Base-by-base conservation (phyloP, 2,888 invertebrate genomes). In the Argynnis bischoffii region DNA sequence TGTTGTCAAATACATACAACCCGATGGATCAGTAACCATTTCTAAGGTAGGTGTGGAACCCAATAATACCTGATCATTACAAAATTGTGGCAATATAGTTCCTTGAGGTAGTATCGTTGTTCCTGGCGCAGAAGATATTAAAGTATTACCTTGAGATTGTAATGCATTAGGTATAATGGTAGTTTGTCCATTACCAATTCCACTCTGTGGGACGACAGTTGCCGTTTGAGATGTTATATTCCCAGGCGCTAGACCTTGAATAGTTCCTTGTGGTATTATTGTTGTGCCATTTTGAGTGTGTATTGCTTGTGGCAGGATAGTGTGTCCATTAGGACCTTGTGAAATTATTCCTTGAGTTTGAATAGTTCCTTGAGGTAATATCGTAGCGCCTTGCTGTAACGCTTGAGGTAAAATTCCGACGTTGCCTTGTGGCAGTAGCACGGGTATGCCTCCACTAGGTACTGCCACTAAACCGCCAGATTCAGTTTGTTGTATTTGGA, bases 91-190 rank as follows among this genome's bases (percentile, higher is more conserved):
- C 61, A 93, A 76, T 59, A 93, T 76, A 26, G 95, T 91, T 56
- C 94, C 92, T 85, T 94, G 94, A 1, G 94, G 94, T 64, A 95
- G 90, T 71, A 95, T 94, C 4, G 95, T 90, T 2, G 95, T 93
- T 2, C 95, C 94, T 51, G 94, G 80, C 15, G 86, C 88, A 54
- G 93, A 87, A 13, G 94, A 91, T 73, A 93, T 92, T n/a, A 93
- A 76, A 16, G 92, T 85, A 74, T 90, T 91, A 26, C 94, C 93
- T 82, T 94, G 94, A 0, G 93, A 88, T 74, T 92, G 91, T 72
- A 92, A 82, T 50, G 90, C 84, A 74, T 92, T 93, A 0, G 93
- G 89, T 68, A 93, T 88, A 71, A 94, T 88, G 21, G 91, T 90
- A 0, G 90, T 91, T 76, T 93, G 93, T 14, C 92, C 91, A 79